Percentiles rank a stretch among this genome's conserved stretches.
phyloP scores from a whole-genome alignment of 2,888 invertebrate species.

The Sarcophaga subvicina region DNA sequence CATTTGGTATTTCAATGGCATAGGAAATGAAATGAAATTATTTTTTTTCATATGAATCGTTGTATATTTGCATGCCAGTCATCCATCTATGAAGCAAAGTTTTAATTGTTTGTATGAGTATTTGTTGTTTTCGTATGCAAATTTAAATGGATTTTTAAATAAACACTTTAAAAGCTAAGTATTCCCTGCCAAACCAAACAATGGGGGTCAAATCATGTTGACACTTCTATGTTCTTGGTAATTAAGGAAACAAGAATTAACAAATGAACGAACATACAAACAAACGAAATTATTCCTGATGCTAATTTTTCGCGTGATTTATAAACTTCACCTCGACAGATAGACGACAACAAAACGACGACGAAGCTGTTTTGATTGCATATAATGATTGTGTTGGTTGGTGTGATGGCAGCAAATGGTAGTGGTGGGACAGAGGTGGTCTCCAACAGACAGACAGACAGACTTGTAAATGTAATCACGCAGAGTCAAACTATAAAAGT shows the following conservation, averaged over 20 bases:
- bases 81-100: neutral
- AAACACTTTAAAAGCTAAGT: conserved; percentile 42
- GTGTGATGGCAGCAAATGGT: neutral
- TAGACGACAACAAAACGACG: conserved; percentile 37
- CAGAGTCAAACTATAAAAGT: conserved; percentile 43
- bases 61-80: conserved; percentile 17
- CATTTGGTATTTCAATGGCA: no score
- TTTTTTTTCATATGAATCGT: neutral
- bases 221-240: conserved; percentile 69
- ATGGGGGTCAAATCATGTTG: conserved; percentile 71
- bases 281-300: conserved; percentile 63
- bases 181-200: conserved; percentile 42
- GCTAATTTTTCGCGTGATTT: conserved; percentile 70
- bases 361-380: neutral
- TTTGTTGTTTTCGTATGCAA: conserved; percentile 19
- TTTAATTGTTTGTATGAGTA: neutral
- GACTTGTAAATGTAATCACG: conserved; percentile 59
- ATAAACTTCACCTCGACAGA: conserved; percentile 64
- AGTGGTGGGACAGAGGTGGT: neutral
- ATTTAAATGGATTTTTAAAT: conserved; percentile 40
- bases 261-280: conserved; percentile 32
- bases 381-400: neutral
- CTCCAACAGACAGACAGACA: conserved; percentile 1
- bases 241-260: conserved; percentile 68
- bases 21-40: no score